Conservation (phyloP, 1,140 invertebrate species). For the Brachionus asplanchnoidis region DNA sequence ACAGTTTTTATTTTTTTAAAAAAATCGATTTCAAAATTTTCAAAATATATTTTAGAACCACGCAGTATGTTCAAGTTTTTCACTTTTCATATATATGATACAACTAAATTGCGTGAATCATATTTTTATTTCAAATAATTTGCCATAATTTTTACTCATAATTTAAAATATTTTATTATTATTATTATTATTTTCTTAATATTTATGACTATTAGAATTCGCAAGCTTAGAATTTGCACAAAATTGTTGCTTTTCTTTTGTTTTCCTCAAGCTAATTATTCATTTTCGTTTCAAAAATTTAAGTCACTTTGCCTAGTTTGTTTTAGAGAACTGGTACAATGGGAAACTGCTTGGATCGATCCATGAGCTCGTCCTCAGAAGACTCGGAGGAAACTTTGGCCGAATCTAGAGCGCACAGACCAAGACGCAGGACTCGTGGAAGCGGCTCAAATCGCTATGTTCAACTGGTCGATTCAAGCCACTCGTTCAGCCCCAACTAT, state of each 20-base stretch:
- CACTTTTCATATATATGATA: background rate
- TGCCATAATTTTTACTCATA: background rate
- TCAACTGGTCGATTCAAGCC: background rate
- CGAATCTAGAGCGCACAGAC: background rate
- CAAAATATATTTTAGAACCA: background rate
- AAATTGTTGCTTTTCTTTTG: background rate
- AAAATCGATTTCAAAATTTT: background rate
- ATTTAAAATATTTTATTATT: slow-evolving; percentile 8
- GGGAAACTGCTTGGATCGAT: slow-evolving; percentile 54
- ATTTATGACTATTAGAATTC: background rate
- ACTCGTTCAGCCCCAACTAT: background rate
- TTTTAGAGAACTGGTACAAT: background rate
- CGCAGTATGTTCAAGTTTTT: background rate
- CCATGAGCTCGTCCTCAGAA: slow-evolving; percentile 49
- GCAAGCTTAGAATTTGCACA: background rate
- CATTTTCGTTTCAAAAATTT: background rate
- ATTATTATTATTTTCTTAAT: background rate
- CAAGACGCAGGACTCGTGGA: background rate
- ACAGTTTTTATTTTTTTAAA: background rate
- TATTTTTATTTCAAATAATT: background rate
- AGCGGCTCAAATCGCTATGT: slow-evolving; percentile 4
- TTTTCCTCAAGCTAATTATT: slow-evolving; percentile 10
- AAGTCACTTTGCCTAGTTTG: background rate
- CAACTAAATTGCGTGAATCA: background rate
- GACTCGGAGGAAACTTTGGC: slow-evolving; percentile 45